Evolutionary conservation across 2,797 vertebrate genomes (phyloP).

Genomic region (Dipus sagitta): DNA sequence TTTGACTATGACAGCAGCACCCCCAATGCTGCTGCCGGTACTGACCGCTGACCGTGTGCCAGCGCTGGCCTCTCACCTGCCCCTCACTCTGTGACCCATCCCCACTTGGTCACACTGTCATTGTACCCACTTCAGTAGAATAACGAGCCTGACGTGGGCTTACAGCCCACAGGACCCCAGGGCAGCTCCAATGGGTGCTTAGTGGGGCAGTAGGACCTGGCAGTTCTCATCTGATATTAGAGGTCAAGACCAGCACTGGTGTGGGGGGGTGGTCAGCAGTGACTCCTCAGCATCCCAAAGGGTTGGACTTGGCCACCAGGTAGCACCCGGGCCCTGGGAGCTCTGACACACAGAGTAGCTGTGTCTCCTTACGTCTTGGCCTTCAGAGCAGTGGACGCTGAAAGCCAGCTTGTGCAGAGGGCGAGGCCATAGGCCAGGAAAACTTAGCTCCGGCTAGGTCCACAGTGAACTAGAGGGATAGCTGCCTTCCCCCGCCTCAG

Average conservation of each 20-base stretch:
- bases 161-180: background rate
- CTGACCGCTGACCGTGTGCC: rapidly evolving
- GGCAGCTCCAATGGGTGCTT: background rate
- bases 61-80: background rate
- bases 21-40: too few relatives aligned
- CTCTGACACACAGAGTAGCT: background rate
- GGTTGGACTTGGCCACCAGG: background rate
- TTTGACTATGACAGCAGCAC: too few relatives aligned
- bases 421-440: background rate
- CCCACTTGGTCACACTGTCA: background rate
- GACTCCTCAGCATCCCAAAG: background rate
- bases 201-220: background rate
- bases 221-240: background rate
- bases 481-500: background rate
- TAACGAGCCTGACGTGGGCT: background rate
- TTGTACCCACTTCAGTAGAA: background rate
- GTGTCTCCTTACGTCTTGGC: background rate
- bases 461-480: background rate
- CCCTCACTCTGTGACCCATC: rapidly evolving
- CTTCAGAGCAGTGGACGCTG: background rate
- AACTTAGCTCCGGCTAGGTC: background rate
- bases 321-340: background rate
- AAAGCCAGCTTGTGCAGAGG: background rate
- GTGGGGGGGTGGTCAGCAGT: background rate
- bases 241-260: background rate